phyloP scores from a whole-genome alignment of 2,113 vertebrate species.

The Cheirogaleus medius region DNA sequence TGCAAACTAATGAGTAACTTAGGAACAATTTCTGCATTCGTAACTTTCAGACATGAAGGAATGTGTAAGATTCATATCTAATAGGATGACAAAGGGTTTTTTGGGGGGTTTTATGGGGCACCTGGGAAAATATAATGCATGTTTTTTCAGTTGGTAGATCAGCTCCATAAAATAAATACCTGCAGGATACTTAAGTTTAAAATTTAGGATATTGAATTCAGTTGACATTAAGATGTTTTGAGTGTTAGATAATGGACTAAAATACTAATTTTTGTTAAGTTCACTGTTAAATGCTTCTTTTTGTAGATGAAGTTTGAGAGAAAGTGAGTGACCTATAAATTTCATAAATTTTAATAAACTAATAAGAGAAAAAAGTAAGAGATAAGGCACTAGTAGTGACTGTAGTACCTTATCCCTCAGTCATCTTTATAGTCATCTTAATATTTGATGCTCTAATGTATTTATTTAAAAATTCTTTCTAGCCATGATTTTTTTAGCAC shows the following conservation, averaged over 20 bases:
- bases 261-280: neutral
- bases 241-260: constrained; percentile 24
- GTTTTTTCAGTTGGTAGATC: neutral
- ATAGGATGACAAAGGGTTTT: neutral
- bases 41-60: neutral
- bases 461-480: constrained; percentile 31
- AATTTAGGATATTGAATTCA: constrained; percentile 13
- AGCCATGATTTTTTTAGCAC: constrained; percentile 5
- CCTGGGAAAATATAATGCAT: neutral
- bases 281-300: constrained; percentile 14
- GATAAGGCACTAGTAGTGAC: neutral
- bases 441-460: neutral
- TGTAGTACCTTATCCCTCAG: neutral
- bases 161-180: neutral
- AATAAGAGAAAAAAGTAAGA: neutral
- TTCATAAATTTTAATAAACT: constrained; percentile 33
- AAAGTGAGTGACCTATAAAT: neutral
- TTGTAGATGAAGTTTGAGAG: constrained; percentile 19
- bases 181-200: neutral
- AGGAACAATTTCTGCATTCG: constrained; percentile 24
- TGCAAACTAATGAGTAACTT: neutral
- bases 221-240: neutral
- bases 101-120: neutral
- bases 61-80: neutral
- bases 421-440: neutral